Conservation (phyloP, 1,140 invertebrate genomes). For the Euura lappo region DNA sequence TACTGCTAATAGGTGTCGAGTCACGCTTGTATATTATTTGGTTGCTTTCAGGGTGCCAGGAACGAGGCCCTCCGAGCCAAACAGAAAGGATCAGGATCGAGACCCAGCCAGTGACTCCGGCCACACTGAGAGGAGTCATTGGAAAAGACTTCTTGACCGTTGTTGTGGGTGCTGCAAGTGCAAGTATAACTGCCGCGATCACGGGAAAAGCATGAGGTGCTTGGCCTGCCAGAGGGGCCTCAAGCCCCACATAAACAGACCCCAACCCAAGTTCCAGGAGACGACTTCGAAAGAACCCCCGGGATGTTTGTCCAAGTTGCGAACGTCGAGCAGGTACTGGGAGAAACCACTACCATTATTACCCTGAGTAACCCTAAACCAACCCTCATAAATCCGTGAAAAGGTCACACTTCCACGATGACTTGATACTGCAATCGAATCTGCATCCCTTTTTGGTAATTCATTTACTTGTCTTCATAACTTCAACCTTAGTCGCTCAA, state of each 20-base stretch:
- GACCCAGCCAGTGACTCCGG: slow-evolving; percentile 13
- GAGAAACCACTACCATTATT: background rate
- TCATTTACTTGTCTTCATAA: too few species aligned
- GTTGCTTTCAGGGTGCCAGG: slow-evolving; percentile 39
- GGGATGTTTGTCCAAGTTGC: slow-evolving; percentile 46
- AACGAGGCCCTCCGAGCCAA: background rate
- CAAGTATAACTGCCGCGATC: slow-evolving; percentile 34
- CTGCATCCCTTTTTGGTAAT: background rate
- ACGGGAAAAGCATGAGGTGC: slow-evolving; percentile 50
- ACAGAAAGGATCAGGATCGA: slow-evolving; percentile 22
- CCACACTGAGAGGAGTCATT: slow-evolving; percentile 32
- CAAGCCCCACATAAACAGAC: slow-evolving; percentile 32
- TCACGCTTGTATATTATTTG: slow-evolving; percentile 11
- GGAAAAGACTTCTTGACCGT: slow-evolving; percentile 37
- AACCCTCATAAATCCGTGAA: background rate
- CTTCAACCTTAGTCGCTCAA: too few species aligned
- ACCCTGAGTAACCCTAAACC: background rate
- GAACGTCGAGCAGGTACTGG: slow-evolving; percentile 34
- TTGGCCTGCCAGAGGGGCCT: slow-evolving; percentile 47
- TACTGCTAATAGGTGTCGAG: slow-evolving; percentile 34
- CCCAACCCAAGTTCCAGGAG: slow-evolving; percentile 41
- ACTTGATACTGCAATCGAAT: background rate
- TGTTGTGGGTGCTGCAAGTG: slow-evolving; percentile 44
- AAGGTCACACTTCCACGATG: background rate
- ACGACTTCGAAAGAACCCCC: slow-evolving; percentile 21